These are phyloP conservation scores for Furcifer pardalis DNA, from an alignment of 2,797 vertebrate species.

Conservation along the genomic window DNA sequence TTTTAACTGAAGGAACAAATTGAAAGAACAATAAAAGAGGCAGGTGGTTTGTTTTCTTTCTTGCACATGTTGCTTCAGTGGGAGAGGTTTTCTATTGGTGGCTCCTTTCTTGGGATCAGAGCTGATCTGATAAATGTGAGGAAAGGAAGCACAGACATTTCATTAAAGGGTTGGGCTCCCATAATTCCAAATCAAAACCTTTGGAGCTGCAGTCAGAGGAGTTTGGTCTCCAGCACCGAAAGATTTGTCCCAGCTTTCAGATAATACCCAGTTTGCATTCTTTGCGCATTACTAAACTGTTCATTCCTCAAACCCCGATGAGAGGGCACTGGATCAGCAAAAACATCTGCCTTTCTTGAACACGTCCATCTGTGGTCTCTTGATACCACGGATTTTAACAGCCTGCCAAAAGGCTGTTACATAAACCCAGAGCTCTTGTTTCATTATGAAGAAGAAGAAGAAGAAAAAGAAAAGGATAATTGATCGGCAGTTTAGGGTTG, in stretches of 20 bases:
- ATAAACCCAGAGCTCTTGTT: slow-evolving; percentile 59
- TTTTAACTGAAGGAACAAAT: no score
- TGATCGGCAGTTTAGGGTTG: slow-evolving; percentile 56
- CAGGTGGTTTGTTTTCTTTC: neutral
- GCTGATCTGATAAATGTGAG: neutral
- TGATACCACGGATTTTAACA: slow-evolving; percentile 47
- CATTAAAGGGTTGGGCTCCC: neutral
- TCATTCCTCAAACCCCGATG: slow-evolving; percentile 67
- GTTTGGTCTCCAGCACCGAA: accelerated
- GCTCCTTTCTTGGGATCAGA: neutral
- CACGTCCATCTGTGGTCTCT: slow-evolving; percentile 67
- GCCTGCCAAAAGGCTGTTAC: slow-evolving; percentile 63
- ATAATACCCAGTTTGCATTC: slow-evolving; percentile 46
- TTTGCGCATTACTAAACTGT: slow-evolving; percentile 61
- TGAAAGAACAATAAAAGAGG: neutral
- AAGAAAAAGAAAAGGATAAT: neutral
- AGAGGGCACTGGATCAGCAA: slow-evolving; percentile 45
- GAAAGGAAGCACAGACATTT: neutral
- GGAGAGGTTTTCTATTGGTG: neutral
- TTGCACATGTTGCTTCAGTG: neutral
- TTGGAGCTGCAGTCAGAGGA: slow-evolving; percentile 14
- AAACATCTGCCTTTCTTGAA: slow-evolving; percentile 72
- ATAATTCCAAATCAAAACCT: slow-evolving; percentile 39
- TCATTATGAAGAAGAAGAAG: slow-evolving; percentile 26
- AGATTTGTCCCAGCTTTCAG: neutral